Base-by-base conservation (phyloP, 2,888 invertebrate genomes). In the Calameuta pallipes region DNA sequence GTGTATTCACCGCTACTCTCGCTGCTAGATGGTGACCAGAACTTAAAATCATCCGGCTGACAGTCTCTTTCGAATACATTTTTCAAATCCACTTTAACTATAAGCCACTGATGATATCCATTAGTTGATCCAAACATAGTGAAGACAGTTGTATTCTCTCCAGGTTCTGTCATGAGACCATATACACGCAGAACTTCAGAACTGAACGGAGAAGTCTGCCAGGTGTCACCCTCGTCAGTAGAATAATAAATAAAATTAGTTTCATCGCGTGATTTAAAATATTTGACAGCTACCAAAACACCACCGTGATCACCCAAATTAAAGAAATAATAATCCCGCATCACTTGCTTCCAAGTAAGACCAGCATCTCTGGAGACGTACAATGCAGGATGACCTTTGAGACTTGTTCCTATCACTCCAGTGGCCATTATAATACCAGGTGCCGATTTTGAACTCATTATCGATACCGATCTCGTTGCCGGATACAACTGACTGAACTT, bases 281-380 rank as follows among this genome's bases (percentile, higher is more conserved):
- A 96, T 87, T 95, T 95, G 0, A 97, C 97, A 0, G 98, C 97
- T 0, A 97, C 96, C 36, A 98, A 91, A 0, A 98, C 93, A 33
- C 97, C 98, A 0, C 98, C 98, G 89, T 98, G 97, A 92, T 98
- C 98, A 3, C 97, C 98, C 92, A 97, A 95, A 87, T 96, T 96
- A 91, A 97, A 97, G 91, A 96, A 95, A 88, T 96, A 96, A 87
- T 96, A 95, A 82, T 96, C 97, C 87, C 95, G 95, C 6, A 97
- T 92, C 1, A 96, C 95, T 90, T 96, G 94, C 84, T 94, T 94
- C 98, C 98, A 98, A 0, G 95, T 95, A 4, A 95, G 92, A 6
- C 97, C 97, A 4, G 96, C 97, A 91, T 97, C 96, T 69, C 95
- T 93, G 76, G 97, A 97, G 31, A 97, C 92, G 89, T 95, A 97